Evolutionary conservation across 2,797 vertebrate species (phyloP).

Genomic region (Gephyroberyx darwinii): DNA sequence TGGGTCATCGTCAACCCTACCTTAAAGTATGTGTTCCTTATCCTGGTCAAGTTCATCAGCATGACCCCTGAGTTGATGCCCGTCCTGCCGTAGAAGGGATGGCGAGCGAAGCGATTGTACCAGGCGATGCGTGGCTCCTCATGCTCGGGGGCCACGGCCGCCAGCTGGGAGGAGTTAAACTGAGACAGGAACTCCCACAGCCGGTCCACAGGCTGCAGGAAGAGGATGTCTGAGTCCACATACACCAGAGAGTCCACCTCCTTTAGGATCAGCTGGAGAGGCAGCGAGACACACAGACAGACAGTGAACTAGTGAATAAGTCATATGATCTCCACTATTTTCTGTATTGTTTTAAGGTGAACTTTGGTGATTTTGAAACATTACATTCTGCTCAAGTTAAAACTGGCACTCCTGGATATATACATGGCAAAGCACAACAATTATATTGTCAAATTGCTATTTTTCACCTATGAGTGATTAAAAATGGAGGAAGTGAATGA

Average conservation of each 20-base stretch:
- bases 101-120: slow-evolving; percentile 94
- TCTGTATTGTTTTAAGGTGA: too few species aligned
- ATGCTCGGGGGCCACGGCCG: slow-evolving; percentile 93
- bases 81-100: slow-evolving; percentile 91
- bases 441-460: too few species aligned
- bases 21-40: slow-evolving; percentile 90
- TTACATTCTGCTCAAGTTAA: neutral
- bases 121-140: slow-evolving; percentile 94
- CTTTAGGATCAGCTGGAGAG: slow-evolving; percentile 87
- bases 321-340: neutral
- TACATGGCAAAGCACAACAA: too few species aligned
- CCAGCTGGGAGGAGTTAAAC: slow-evolving; percentile 91
- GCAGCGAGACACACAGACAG: neutral
- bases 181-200: slow-evolving; percentile 88
- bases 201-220: slow-evolving; percentile 90
- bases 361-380: neutral
- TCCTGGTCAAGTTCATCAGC: slow-evolving; percentile 96
- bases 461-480: too few species aligned
- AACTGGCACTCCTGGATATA: neutral
- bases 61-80: slow-evolving; percentile 96
- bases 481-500: too few species aligned
- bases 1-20: slow-evolving; percentile 61
- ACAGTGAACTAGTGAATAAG: neutral
- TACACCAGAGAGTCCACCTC: slow-evolving; percentile 90
- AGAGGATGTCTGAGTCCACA: slow-evolving; percentile 93